Base-by-base conservation (phyloP, 2,797 vertebrate species). In the Darevskia mixta region DNA sequence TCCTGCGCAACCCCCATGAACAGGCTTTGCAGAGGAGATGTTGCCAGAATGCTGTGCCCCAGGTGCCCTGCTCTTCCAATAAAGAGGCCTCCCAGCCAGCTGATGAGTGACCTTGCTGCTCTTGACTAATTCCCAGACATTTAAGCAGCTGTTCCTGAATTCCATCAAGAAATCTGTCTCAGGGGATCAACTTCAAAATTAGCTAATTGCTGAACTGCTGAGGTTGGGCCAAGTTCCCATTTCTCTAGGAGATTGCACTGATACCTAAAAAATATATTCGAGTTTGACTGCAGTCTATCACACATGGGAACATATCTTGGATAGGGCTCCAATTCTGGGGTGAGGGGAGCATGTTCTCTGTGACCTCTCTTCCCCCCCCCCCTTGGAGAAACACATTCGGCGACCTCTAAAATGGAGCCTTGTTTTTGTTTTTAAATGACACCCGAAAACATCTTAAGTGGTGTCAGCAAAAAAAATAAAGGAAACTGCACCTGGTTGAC, bases 161-260 rank as follows among this genome's bases (percentile, higher is more conserved):
- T 49, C 75, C 49, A 71, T 35, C 32, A 20, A 27, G 79, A 71
- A 83, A 71, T 29, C 79, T 58, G 64, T 64, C 64, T 86, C 45
- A 49, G 10, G 35, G 64, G 80, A 89, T 85, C 61, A 81, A 79
- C 77, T 81, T 89, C 83, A 88, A 73, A 85, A 81, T 85, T 85
- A 81, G 87, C 27, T 85, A 81, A 67, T 79, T 75, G 83, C 67
- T 45, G 20, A 55, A 32, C 55, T 38, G 82, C 69, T 75, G 67
- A 17, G 32, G 25, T 9, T 45, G 35, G 43, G 55, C 82, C 67
- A 88, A 80, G n/a, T 29, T 27, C 69, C 55, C 38, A 13, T 29
- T 80, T 4, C 35, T 38, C 23, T 29, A 4, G 17, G 67, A 11
- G 25, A 4, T 49, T 80, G 10, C 17, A 3, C 38, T 25, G 49